phyloP scores from a whole-genome alignment of 53 echinoderm and acorn worm species.

The Echinometra lucunter region DNA sequence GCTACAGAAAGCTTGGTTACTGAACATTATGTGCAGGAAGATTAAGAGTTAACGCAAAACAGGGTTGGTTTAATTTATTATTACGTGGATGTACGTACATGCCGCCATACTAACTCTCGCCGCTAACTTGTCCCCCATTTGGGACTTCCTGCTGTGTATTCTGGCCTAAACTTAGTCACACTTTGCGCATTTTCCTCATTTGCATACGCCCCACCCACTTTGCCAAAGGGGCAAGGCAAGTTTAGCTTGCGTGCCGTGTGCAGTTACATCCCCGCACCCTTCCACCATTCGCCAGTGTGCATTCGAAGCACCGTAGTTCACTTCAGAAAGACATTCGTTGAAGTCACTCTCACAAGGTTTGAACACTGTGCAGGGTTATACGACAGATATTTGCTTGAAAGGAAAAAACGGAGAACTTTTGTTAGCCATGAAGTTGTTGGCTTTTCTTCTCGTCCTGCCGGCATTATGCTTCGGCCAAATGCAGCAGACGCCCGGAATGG shows the following conservation, averaged over 20 bases:
- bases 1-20: background rate
- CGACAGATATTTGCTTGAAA: background rate
- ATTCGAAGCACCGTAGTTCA: conserved; percentile 46
- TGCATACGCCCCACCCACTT: conserved; percentile 31
- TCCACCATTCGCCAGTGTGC: conserved; percentile 17
- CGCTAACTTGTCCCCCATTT: background rate
- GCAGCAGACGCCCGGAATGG: conserved; percentile 23
- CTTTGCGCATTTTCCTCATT: conserved; percentile 65
- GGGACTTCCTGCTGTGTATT: conserved; percentile 44
- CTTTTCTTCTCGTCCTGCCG: conserved; percentile 44
- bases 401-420: background rate
- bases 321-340: conserved; percentile 6
- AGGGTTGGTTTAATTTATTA: background rate
- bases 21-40: background rate
- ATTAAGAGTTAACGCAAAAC: conserved; percentile 13
- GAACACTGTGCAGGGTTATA: conserved; percentile 24
- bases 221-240: background rate
- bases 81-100: conserved; percentile 30
- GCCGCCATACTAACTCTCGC: conserved; percentile 13
- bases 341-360: conserved; percentile 24
- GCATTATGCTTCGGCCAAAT: conserved; percentile 40
- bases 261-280: conserved; percentile 29
- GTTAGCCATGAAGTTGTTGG: conserved; percentile 67
- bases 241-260: conserved; percentile 33
- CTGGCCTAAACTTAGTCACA: conserved; percentile 20